phyloP scores from a whole-genome alignment of 2,888 invertebrate species.

The Drosophila suboccidentalis region DNA sequence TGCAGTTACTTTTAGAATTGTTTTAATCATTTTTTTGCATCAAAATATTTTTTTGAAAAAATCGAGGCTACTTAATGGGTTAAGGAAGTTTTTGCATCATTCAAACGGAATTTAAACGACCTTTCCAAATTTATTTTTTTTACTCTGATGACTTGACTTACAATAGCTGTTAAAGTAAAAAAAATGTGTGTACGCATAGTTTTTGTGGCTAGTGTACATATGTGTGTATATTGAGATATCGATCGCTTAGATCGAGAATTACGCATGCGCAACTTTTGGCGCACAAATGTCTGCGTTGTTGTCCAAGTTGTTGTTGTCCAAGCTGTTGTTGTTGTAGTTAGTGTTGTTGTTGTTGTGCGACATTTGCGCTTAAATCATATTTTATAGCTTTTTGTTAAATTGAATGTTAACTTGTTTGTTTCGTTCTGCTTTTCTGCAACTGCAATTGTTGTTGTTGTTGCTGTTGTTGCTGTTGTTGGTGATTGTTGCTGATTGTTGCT shows the following conservation, averaged over 20 bases:
- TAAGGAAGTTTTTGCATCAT: too few species aligned
- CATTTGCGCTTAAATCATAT: conserved; percentile 81
- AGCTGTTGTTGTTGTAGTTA: conserved; percentile 15
- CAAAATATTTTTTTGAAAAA: too few species aligned
- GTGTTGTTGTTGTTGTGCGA: conserved; percentile 56
- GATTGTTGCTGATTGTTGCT: conserved; percentile 55
- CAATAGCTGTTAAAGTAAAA: too few species aligned
- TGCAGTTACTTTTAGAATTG: too few species aligned
- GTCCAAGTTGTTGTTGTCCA: conserved; percentile 27
- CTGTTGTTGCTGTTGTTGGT: conserved; percentile 42
- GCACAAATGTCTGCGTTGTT: conserved; percentile 63
- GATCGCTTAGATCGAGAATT: conserved; percentile 59
- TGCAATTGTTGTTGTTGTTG: conserved; percentile 47
- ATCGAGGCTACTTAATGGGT: too few species aligned
- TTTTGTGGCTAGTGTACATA: too few species aligned
- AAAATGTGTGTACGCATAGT: too few species aligned
- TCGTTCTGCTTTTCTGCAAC: conserved; percentile 74
- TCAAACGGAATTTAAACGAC: too few species aligned
- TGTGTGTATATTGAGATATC: conserved; percentile 38
- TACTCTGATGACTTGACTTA: too few species aligned
- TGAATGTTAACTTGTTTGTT: conserved; percentile 80
- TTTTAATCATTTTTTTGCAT: too few species aligned
- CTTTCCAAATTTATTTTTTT: too few species aligned
- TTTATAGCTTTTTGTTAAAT: conserved; percentile 80
- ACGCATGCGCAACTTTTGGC: conserved; percentile 69